Conservation (phyloP, 2,888 invertebrate genomes). For the Apamea crenata region DNA sequence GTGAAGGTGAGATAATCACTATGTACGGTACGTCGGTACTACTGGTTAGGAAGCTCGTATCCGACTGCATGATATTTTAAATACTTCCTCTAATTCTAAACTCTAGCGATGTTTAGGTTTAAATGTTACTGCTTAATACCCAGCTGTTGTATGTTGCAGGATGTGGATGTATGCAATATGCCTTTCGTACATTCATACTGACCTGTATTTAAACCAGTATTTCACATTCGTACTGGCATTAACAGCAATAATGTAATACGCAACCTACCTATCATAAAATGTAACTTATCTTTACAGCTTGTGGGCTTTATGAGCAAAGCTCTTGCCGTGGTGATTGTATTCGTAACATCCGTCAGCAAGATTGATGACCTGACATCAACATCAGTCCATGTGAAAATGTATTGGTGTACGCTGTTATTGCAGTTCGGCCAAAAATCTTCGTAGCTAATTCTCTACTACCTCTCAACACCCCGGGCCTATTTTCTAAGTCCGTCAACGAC, state of each 20-base stretch:
- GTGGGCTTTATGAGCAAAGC: background rate
- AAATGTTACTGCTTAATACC: constrained; percentile 15
- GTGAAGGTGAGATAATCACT: constrained; percentile 63
- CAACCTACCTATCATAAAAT: constrained; percentile 7
- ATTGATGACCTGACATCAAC: background rate
- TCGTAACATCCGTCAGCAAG: background rate
- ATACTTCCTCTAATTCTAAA: constrained; percentile 31
- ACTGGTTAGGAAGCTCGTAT: constrained; percentile 38
- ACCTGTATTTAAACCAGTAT: constrained; percentile 52
- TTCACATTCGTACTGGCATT: constrained; percentile 30
- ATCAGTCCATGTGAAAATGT: background rate
- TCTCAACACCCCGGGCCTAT: background rate
- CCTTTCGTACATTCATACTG: constrained; percentile 41
- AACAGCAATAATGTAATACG: constrained; percentile 34
- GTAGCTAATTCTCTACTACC: background rate
- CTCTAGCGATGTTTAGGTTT: constrained; percentile 2
- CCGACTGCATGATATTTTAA: constrained; percentile 27
- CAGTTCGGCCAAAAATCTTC: background rate
- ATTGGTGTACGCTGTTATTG: background rate
- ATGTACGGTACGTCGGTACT: background rate
- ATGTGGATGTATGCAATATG: constrained; percentile 52
- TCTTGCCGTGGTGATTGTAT: background rate
- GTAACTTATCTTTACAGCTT: constrained; percentile 8
- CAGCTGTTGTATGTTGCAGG: constrained; percentile 33
- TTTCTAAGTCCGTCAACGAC: no score